Evolutionary conservation across 2,797 vertebrate genomes (phyloP).

Genomic region (Danio choprae): DNA sequence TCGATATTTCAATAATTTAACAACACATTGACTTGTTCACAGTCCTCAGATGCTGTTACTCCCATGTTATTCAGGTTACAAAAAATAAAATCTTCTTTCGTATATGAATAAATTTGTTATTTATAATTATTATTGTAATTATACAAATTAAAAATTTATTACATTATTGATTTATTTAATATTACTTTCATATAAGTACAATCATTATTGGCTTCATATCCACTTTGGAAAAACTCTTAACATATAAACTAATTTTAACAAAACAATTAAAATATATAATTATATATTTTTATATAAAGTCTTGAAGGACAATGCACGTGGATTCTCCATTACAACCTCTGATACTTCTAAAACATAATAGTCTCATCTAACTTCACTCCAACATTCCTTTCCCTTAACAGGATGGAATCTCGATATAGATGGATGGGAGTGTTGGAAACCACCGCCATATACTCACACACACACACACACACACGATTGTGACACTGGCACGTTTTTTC

Average conservation of each 20-base stretch:
- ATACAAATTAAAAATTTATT: too few relatives aligned
- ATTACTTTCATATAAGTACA: too few relatives aligned
- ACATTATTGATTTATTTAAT: too few relatives aligned
- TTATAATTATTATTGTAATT: not conserved
- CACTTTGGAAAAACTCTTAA: not conserved
- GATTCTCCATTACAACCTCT: not conserved
- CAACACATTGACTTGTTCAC: not conserved
- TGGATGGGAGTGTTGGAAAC: not conserved
- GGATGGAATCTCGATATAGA: not conserved
- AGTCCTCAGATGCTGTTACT: too few relatives aligned
- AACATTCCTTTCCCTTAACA: not conserved
- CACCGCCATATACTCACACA: too few relatives aligned
- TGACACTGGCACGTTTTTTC: slow-evolving; percentile 57
- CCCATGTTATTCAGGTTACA: not conserved
- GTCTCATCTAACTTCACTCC: not conserved
- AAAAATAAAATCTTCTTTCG: too few relatives aligned
- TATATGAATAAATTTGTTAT: too few relatives aligned
- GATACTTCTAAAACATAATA: not conserved
- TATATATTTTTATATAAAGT: too few relatives aligned
- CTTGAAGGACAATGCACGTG: not conserved
- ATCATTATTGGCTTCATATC: not conserved
- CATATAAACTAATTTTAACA: too few relatives aligned
- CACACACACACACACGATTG: not conserved
- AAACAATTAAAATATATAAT: too few relatives aligned
- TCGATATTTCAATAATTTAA: not conserved